These are phyloP conservation scores for Nephotettix cincticeps DNA, from an alignment of 1,140 invertebrate species.

Conservation along the genomic window DNA sequence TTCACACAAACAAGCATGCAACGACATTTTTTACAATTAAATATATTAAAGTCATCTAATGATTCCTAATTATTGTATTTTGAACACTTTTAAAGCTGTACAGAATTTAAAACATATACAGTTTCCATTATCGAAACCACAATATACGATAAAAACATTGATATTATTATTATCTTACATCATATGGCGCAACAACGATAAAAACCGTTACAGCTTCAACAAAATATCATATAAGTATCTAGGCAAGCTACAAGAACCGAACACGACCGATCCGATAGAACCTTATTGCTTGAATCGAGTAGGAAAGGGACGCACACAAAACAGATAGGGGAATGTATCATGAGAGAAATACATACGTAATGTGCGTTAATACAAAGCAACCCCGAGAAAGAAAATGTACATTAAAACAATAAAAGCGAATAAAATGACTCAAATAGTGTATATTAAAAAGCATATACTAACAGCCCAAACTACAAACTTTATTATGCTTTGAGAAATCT, in stretches of 20 bases:
- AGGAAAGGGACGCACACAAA: constrained; percentile 16
- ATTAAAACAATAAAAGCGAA: constrained; percentile 10
- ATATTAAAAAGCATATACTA: constrained; percentile 19
- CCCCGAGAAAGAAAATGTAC: constrained; percentile 2
- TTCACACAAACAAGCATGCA: constrained; percentile 9
- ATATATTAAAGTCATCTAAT: constrained; percentile 11
- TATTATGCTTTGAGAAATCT: constrained; percentile 7
- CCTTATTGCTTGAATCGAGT: constrained; percentile 19
- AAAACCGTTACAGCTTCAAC: background rate
- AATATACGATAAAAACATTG: constrained; percentile 10
- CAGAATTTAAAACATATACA: constrained; percentile 21
- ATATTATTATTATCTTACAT: constrained; percentile 19
- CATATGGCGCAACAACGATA: constrained; percentile 13
- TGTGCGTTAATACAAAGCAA: constrained; percentile 23
- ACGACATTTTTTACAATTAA: background rate
- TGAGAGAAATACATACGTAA: background rate
- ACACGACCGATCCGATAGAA: background rate
- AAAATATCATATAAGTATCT: constrained; percentile 13
- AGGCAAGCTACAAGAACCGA: background rate
- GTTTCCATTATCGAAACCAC: constrained; percentile 1
- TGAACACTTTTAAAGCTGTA: constrained; percentile 19
- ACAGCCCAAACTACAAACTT: constrained; percentile 15
- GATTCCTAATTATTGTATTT: constrained; percentile 17
- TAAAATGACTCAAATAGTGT: background rate
- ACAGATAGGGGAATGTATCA: constrained; percentile 15